These are phyloP conservation scores for Drosophila putrida DNA, from an alignment of 2,888 invertebrate species.

Conservation along the genomic window DNA sequence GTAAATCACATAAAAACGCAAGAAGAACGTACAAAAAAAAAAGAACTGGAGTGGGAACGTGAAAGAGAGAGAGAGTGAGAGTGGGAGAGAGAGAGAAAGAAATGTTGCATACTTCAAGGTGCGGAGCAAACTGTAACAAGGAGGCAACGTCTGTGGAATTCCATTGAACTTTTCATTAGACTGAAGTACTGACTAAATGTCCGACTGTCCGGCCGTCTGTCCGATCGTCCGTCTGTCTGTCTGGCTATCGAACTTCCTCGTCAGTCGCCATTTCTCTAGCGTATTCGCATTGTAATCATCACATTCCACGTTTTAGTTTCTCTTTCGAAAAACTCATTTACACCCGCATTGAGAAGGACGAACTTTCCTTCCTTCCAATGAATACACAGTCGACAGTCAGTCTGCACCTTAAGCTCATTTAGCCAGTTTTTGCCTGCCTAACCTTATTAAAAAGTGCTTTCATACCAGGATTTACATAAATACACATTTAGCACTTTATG, in stretches of 20 bases:
- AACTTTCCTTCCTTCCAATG: neutral
- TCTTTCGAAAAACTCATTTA: conserved; percentile 11
- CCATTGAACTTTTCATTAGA: conserved; percentile 49
- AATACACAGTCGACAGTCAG: too few relatives aligned
- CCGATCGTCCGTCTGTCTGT: neutral
- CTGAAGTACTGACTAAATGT: neutral
- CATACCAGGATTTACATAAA: neutral
- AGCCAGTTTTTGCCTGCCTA: conserved; percentile 14
- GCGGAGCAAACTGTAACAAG: neutral
- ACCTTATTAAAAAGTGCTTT: conserved; percentile 7
- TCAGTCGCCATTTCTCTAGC: conserved; percentile 10
- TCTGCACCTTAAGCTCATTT: conserved; percentile 11
- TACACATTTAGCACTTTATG: conserved; percentile 5
- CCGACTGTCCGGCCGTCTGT: neutral
- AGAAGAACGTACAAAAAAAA: conserved; percentile 38
- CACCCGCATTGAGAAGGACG: neutral
- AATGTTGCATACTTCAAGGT: conserved; percentile 61
- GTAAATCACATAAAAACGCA: conserved; percentile 66
- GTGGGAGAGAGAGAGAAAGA: conserved; percentile 1
- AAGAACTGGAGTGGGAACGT: neutral
- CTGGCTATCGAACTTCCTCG: neutral
- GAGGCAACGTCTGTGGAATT: conserved; percentile 23
- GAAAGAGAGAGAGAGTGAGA: neutral
- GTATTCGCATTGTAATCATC: conserved; percentile 26
- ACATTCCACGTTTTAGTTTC: conserved; percentile 9